Base-by-base conservation (phyloP, 1,140 invertebrate genomes). In the Euglossa dilemma region DNA sequence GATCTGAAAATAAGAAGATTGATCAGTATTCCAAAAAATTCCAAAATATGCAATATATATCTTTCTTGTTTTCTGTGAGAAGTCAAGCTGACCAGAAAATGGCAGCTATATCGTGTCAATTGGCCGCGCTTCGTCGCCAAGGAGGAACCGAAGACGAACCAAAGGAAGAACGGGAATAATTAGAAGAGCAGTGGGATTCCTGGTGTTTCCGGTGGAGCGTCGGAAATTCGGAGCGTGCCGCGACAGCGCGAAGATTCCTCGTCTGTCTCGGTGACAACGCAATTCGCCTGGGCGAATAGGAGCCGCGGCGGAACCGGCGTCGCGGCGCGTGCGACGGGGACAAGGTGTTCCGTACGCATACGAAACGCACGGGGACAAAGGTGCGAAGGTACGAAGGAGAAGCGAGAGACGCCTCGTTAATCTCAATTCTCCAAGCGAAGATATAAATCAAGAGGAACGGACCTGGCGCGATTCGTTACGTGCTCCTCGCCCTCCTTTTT, bases 381-480 rank as follows among this genome's bases (percentile, higher is more conserved):
- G 52, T 75, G 45, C n/a, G 23, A 54, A 80, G 50, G 43, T 80
- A 75, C 63, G 50, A 43, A 36, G 52, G 20, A 75, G 54, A 18
- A 67, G 76, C 73, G 50, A 63, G 50, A 63, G 67, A 50, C 56
- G 63, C 45, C 80, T 82, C 80, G 80, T 82, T 76, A 82, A 82
- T 82, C 80, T 82, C 73, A 82, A 82, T 82, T 82, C 80, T 28
- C 63, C 63, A 12, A n/a, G 61, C 54, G 18, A 74, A 74, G 72
- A 75, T 82, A 82, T 82, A 82, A 82, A 82, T 82, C 80, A 82
- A 66, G 63, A 25, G 50, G 59, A 74, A 61, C 67, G 78, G n/a
- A 20, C 50, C 72, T 50, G 16, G 28, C 70, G 61, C 52, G 63
- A 82, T 76, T 82, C 80, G 79, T 80, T 80, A 54, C 72, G 72